Base-by-base conservation (phyloP, 2,888 invertebrate species). In the Agriotes lineatus region DNA sequence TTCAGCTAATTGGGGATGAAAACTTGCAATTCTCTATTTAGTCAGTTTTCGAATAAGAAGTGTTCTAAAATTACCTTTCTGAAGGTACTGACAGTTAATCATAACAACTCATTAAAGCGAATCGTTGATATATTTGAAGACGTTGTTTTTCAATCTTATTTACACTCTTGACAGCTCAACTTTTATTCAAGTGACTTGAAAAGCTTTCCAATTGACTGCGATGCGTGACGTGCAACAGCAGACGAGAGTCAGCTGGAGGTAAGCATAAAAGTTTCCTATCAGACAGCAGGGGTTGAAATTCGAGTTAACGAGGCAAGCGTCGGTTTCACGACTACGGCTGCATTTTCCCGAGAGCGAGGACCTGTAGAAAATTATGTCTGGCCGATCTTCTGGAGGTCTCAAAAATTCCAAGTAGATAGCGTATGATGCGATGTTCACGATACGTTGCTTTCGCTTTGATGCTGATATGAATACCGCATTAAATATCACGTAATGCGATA, bases 251-350 rank as follows among this genome's bases (percentile, higher is more conserved):
- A 52, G 61, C 50, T 50, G 52, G 61, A 30, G 61, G 18, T 30
- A 67, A 70, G 70, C 70, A 65, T 68, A 59, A 70, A 72, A 70
- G 65, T 63, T 70, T 30, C 50, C 64, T 70, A 63, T 37, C 48
- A 70, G 62, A 63, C 70, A 65, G 70, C 70, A 59, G 68, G 68
- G 68, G 68, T 70, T 70, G 65, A 58, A 66, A 62, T 62, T 58
- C 62, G 60, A 54, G 58, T 70, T 70, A 72, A 72, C 72, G 70
- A 72, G 62, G 66, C 72, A 60, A 68, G 60, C 45, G 62, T 45
- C 67, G 61, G 59, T 56, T 57, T 19, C 62, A 68, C 63, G 70
- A 66, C 62, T 65, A 42, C 62, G 65, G 59, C 61, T 70, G 62
- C 67, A 68, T 72, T 67, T 65, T 64, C 59, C 18, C 20, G 52